These are phyloP conservation scores for Rhegmatorhina hoffmannsi DNA, from an alignment of 2,113 vertebrate species.

Conservation along the genomic window DNA sequence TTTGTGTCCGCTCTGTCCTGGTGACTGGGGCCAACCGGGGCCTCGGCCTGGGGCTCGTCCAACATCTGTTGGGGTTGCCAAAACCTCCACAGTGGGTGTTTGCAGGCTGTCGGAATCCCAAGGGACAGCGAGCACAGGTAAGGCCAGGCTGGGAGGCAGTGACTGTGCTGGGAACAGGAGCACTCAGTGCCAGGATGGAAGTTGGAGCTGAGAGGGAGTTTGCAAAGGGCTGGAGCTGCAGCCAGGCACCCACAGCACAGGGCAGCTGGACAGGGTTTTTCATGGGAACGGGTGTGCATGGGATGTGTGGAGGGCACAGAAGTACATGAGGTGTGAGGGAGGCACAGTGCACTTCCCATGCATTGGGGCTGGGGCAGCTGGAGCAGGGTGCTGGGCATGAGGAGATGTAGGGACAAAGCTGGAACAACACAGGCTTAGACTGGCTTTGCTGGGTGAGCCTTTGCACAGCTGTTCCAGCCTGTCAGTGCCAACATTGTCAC, in stretches of 20 bases:
- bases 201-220: accelerated
- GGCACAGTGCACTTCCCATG: background rate
- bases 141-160: background rate
- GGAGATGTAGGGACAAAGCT: background rate
- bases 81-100: conserved; percentile 37
- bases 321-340: accelerated
- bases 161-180: background rate
- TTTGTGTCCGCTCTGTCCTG: background rate
- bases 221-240: background rate
- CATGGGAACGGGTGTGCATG: too few species aligned
- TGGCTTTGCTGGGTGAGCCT: background rate
- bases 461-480: background rate
- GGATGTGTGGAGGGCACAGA: background rate
- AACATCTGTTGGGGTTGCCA: background rate
- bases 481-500: accelerated
- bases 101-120: conserved; percentile 41
- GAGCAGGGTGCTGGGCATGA: background rate
- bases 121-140: conserved; percentile 36
- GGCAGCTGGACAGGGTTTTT: background rate
- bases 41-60: conserved; percentile 33
- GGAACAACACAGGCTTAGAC: accelerated
- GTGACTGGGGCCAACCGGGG: conserved; percentile 63
- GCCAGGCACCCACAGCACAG: accelerated
- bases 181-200: accelerated
- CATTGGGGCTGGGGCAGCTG: background rate